phyloP scores from a whole-genome alignment of 1,140 invertebrate genomes.

The Ips typographus region DNA sequence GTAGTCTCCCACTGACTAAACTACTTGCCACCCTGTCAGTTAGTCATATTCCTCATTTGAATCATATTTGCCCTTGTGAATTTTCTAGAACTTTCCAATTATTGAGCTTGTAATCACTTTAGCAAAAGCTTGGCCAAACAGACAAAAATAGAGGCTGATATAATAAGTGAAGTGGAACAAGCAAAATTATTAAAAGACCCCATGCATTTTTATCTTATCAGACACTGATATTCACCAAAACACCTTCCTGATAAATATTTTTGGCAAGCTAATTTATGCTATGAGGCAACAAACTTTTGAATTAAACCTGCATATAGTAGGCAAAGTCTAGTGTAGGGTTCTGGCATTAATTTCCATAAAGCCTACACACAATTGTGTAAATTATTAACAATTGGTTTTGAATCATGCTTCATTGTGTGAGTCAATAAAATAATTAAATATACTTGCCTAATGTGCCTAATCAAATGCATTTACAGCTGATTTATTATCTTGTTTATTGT shows the following conservation, averaged over 20 bases:
- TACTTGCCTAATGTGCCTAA: background rate
- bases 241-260: conserved; percentile 10
- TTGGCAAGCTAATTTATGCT: conserved; percentile 19
- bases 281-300: too few species aligned
- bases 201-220: conserved; percentile 34
- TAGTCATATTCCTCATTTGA: too few species aligned
- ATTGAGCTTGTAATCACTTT: background rate
- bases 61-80: too few species aligned
- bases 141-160: conserved; percentile 2
- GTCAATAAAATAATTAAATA: conserved; percentile 18
- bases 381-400: conserved; percentile 30
- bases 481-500: conserved; percentile 6
- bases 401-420: conserved; percentile 21
- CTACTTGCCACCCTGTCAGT: too few species aligned
- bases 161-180: background rate
- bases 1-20: too few species aligned
- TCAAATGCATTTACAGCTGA: background rate
- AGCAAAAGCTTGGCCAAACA: background rate
- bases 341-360: background rate
- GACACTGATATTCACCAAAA: conserved; percentile 2
- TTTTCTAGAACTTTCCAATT: background rate
- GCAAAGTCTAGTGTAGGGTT: too few species aligned
- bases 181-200: background rate
- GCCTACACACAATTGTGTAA: conserved; percentile 27
- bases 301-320: too few species aligned